Percentiles rank a stretch among this genome's conserved stretches.
phyloP scores from a whole-genome alignment of 2,113 vertebrate genomes.

The Rhea americana region DNA sequence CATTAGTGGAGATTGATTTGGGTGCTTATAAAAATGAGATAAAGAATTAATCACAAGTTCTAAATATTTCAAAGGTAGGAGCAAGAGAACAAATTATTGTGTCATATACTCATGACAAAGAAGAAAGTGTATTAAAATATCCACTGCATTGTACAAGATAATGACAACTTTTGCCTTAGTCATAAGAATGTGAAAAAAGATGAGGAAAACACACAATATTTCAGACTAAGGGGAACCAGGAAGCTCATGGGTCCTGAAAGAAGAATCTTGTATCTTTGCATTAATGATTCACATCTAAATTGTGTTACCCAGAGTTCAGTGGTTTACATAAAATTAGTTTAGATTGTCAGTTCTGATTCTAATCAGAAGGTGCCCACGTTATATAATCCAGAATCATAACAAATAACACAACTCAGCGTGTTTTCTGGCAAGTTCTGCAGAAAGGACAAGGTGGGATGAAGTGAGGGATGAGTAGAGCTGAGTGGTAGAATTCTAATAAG shows the following conservation, averaged over 20 bases:
- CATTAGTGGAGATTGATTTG: neutral
- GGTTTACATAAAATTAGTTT: neutral
- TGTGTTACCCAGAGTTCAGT: neutral
- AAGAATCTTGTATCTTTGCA: neutral
- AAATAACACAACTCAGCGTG: neutral
- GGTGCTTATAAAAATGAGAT: neutral
- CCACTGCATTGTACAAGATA: neutral
- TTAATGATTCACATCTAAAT: neutral
- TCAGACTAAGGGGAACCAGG: neutral
- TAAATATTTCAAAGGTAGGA: neutral
- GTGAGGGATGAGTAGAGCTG: neutral
- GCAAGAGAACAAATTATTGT: neutral
- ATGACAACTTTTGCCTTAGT: neutral
- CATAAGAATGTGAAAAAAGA: neutral
- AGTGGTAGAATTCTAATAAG: neutral
- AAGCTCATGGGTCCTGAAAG: neutral
- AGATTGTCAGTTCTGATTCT: neutral
- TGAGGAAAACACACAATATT: neutral
- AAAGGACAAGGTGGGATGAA: neutral
- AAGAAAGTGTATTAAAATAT: neutral
- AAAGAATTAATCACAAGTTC: neutral
- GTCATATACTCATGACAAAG: neutral
- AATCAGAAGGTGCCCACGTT: neutral
- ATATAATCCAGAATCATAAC: neutral
- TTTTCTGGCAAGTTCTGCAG: neutral